Conservation (phyloP, 2,797 vertebrate genomes). For the Gobio occitaniae region DNA sequence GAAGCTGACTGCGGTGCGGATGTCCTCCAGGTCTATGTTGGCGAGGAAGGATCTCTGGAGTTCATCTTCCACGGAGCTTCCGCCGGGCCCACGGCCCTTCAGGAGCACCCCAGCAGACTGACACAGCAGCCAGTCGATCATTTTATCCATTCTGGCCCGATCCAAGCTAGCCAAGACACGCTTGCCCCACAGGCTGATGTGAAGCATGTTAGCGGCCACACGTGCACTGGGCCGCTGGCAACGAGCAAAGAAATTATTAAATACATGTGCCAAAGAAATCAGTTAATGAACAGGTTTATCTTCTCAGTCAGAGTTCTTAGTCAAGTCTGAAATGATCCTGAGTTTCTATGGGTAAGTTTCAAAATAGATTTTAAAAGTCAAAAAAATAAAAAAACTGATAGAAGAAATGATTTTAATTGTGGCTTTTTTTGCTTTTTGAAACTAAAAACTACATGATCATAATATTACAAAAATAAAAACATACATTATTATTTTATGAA, state of each 20-base stretch:
- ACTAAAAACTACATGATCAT: background rate
- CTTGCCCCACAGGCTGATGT: slow-evolving; percentile 88
- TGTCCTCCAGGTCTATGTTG: slow-evolving; percentile 88
- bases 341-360: background rate
- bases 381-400: too few relatives aligned
- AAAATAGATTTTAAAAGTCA: background rate
- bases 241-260: background rate
- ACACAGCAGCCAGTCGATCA: slow-evolving; percentile 87
- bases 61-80: slow-evolving; percentile 81
- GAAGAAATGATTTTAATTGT: background rate
- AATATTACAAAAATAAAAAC: background rate
- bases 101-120: slow-evolving; percentile 86
- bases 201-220: slow-evolving; percentile 88
- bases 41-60: slow-evolving; percentile 89
- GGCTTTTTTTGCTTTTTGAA: background rate
- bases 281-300: background rate
- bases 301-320: background rate
- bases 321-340: background rate
- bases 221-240: slow-evolving; percentile 88
- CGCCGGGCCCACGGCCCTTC: slow-evolving; percentile 69
- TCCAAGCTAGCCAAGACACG: slow-evolving; percentile 71
- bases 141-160: slow-evolving; percentile 71
- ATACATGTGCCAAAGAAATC: background rate
- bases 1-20: slow-evolving; percentile 80
- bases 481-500: background rate